Conservation (phyloP, 2,113 vertebrate species). For the Phrynosoma platyrhinos region DNA sequence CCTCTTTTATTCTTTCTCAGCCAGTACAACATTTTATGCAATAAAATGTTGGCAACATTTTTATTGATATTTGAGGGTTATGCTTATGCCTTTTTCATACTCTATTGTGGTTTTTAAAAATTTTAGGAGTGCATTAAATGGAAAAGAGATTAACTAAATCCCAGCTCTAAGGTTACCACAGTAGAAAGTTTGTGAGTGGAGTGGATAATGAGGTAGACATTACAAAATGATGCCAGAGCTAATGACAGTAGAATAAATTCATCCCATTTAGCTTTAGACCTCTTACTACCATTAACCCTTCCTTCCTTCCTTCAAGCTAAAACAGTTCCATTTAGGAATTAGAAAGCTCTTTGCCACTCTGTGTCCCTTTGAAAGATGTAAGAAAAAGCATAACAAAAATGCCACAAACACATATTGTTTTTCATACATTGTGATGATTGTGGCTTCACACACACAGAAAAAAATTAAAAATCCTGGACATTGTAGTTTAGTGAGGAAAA, state of each 20-base stretch:
- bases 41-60: conserved; percentile 61
- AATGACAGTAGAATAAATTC: neutral
- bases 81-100: conserved; percentile 39
- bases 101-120: neutral
- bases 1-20: conserved; percentile 13
- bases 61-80: conserved; percentile 33
- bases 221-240: neutral
- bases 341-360: neutral
- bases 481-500: neutral
- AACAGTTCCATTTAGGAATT: neutral
- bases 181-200: conserved; percentile 34
- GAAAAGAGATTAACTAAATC: conserved; percentile 54
- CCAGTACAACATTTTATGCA: conserved; percentile 43
- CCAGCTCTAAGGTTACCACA: neutral
- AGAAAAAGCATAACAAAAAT: neutral
- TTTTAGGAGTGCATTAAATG: conserved; percentile 35
- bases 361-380: neutral
- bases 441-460: neutral
- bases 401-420: neutral
- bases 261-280: accelerated
- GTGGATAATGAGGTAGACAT: conserved; percentile 12
- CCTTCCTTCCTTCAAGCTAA: neutral
- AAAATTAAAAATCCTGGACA: neutral
- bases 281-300: conserved; percentile 6
- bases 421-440: neutral